phyloP scores from a whole-genome alignment of 2,888 invertebrate species.

The Tetranychus truncatus region DNA sequence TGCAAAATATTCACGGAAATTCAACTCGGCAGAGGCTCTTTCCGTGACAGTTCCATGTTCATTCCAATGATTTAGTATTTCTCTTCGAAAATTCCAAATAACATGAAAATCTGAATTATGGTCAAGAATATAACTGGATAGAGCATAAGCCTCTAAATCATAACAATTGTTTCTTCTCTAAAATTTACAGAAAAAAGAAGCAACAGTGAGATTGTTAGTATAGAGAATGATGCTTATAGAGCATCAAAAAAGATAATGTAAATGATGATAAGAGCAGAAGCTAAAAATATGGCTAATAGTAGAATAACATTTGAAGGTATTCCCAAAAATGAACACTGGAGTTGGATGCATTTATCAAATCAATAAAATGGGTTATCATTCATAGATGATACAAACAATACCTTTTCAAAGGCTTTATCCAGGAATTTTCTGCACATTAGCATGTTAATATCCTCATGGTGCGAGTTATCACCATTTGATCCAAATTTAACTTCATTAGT shows the following conservation, averaged over 20 bases:
- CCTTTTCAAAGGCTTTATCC: background rate
- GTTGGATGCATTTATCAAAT: no score
- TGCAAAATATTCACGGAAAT: background rate
- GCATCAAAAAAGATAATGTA: no score
- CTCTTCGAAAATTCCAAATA: constrained; percentile 82
- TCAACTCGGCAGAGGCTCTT: no score
- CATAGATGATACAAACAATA: background rate
- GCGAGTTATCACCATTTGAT: no score
- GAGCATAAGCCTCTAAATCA: constrained; percentile 31
- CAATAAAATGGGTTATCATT: background rate
- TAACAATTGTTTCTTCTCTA: constrained; percentile 30
- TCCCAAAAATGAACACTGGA: no score
- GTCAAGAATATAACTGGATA: constrained; percentile 52
- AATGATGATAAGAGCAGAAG: no score
- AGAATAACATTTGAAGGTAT: no score
- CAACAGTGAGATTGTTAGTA: background rate
- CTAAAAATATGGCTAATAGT: no score
- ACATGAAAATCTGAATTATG: constrained; percentile 84
- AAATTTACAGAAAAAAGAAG: background rate
- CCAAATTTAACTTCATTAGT: no score
- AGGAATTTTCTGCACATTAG: background rate
- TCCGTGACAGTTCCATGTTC: constrained; percentile 30
- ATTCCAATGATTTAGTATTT: constrained; percentile 39
- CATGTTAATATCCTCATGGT: background rate
- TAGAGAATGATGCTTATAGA: no score